Evolutionary conservation across 2,797 vertebrate genomes (phyloP), one percentile per base, ranked within the genome.

Genomic region (Fundulus diaphanus): DNA sequence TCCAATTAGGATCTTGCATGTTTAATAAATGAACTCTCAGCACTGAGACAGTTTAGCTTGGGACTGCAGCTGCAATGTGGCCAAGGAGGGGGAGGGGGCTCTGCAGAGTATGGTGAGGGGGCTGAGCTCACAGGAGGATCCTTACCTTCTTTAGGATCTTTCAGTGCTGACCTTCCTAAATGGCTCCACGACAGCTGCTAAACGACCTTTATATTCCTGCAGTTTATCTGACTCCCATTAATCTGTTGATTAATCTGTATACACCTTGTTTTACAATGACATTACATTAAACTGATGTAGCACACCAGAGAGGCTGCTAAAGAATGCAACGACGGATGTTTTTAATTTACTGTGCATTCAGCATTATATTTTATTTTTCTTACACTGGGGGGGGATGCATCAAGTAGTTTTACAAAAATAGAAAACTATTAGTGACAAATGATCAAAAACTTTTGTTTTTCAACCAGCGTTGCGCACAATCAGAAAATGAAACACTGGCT

Each of bases 381-480:
- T 68, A 73, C 74, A 82, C 8, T 49, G 33, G 61, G 27, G 5
- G 61, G 27, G 5, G 52, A 68, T 51, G 54, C 22, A 22, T 68
- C 76, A 68, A 56, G 11, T 63, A 66, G 54, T 79, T 72, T 66
- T 85, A 89, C 54, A 90, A 91, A 88, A 87, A 84, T 83, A 85
- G 69, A 87, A 63, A 76, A 78, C 24, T 67, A 77, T 73, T 33
- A 7, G 56, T 78, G n/a, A 75, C 82, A 68, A 74, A 79, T 51
- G 73, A 35, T 33, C 61, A 75, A 68, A 1, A 22, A n/a, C 67
- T 35, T 40, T 72, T 24, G 61, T 68, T 65, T 59, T 78, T 31
- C 42, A 37, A 52, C 48, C 63, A 79, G 79, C 81, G 63, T 85
- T n/a, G 29, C 48, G 56, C 69, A 42, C 44, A 57, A 70, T 73